These are phyloP conservation scores for Vanessa atalanta DNA, from an alignment of 1,140 invertebrate species.

Conservation along the genomic window DNA sequence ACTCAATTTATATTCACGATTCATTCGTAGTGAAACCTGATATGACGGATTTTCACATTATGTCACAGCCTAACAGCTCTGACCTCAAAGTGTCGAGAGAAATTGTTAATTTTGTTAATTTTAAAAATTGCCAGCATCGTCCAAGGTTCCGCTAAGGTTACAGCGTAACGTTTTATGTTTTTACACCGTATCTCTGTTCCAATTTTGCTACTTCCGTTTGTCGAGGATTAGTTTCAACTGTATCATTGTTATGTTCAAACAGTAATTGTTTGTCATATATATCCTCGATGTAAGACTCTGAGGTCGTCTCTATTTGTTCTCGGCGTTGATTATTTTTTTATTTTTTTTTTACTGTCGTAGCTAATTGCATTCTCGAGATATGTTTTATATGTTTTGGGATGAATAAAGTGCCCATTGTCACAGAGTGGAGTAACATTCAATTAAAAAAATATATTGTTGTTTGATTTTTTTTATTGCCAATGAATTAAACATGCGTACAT, in stretches of 20 bases:
- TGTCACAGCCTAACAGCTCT: neutral
- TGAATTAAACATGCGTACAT: no score
- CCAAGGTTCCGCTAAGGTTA: neutral
- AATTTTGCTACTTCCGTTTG: neutral
- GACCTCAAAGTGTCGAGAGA: neutral
- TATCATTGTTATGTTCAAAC: neutral
- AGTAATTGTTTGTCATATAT: neutral
- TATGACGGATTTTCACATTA: conserved; percentile 2
- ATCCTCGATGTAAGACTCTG: neutral
- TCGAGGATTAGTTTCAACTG: conserved; percentile 4
- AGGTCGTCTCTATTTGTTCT: neutral
- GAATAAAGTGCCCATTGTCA: no score
- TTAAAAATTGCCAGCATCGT: neutral
- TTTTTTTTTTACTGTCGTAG: no score
- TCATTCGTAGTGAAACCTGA: conserved; percentile 12
- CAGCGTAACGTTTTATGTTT: conserved; percentile 5
- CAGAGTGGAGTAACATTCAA: no score
- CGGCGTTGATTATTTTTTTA: no score
- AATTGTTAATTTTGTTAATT: neutral
- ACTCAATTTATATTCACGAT: conserved; percentile 13
- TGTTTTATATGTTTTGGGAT: no score
- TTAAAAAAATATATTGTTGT: no score
- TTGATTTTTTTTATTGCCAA: no score
- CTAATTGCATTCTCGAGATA: no score
- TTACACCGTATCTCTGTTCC: neutral